Percentiles rank a stretch among this genome's conserved stretches.
Conservation (phyloP, 2,113 vertebrate species). For the Anarhynchus alexandrinus region DNA sequence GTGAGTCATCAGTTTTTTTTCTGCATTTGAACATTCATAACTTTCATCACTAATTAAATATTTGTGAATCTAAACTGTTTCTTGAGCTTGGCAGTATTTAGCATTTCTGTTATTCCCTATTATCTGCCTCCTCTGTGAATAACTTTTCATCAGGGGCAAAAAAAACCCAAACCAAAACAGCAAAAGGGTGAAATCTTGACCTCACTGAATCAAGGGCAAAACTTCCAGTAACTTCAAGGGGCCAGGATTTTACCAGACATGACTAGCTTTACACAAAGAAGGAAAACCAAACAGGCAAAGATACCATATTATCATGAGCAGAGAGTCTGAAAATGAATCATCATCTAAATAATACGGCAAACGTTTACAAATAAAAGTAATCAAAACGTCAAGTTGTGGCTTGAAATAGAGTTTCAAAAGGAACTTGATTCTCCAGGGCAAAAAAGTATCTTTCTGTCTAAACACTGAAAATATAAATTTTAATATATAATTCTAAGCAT, state of each 20-base stretch:
- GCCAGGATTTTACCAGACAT: neutral
- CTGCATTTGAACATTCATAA: neutral
- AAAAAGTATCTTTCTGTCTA: neutral
- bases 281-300: neutral
- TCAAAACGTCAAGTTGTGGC: neutral
- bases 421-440: neutral
- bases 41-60: neutral
- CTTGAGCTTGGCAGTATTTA: neutral
- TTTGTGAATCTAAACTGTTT: neutral
- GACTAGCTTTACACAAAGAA: neutral
- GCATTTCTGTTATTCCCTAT: neutral
- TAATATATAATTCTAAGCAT: neutral
- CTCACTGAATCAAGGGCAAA: neutral
- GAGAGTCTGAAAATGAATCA: neutral
- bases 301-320: neutral
- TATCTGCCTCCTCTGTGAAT: neutral
- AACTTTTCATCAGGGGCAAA: neutral
- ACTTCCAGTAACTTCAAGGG: neutral
- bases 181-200: neutral
- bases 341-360: neutral
- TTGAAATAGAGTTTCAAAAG: neutral
- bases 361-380: conserved; percentile 7
- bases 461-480: neutral
- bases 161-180: no score
- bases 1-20: neutral